Percentiles rank a stretch among this genome's conserved stretches.
These are phyloP conservation scores for Medauroidea extradentata DNA, from an alignment of 1,140 invertebrate genomes.

Conservation along the genomic window DNA sequence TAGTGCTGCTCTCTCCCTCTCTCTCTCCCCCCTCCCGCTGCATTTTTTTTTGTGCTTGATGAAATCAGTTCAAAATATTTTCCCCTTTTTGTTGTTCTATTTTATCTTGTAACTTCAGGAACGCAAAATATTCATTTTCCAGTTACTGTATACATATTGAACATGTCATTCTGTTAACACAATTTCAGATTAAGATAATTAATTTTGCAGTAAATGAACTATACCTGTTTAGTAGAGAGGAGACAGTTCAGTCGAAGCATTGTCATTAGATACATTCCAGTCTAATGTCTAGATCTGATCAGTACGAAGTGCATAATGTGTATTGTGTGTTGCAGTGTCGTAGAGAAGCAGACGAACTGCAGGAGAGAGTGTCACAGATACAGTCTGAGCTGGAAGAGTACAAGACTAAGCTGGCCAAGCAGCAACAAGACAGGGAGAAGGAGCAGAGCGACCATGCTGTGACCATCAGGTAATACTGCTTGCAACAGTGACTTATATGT, in stretches of 20 bases:
- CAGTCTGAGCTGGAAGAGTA: constrained; percentile 59
- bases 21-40: too few relatives aligned
- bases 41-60: too few relatives aligned
- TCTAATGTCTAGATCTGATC: too few relatives aligned
- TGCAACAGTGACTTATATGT: not conserved
- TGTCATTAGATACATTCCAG: too few relatives aligned
- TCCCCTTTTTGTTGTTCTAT: constrained; percentile 14
- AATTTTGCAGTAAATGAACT: too few relatives aligned
- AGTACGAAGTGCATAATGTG: too few relatives aligned
- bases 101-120: constrained; percentile 26
- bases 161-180: not conserved
- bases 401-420: constrained; percentile 66
- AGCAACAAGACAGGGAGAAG: constrained; percentile 72
- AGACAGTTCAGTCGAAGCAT: too few relatives aligned
- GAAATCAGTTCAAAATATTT: constrained; percentile 13
- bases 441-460: constrained; percentile 69
- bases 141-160: not conserved
- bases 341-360: constrained; percentile 56
- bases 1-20: not conserved
- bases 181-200: too few relatives aligned
- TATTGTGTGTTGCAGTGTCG: constrained; percentile 66
- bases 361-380: constrained; percentile 51
- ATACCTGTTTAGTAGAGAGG: too few relatives aligned
- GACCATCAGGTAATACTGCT: constrained; percentile 51
- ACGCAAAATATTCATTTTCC: constrained; percentile 21